Evolutionary conservation across 2,888 invertebrate species (phyloP), one percentile per base, ranked within the genome.

Genomic region (Melieria omissa): DNA sequence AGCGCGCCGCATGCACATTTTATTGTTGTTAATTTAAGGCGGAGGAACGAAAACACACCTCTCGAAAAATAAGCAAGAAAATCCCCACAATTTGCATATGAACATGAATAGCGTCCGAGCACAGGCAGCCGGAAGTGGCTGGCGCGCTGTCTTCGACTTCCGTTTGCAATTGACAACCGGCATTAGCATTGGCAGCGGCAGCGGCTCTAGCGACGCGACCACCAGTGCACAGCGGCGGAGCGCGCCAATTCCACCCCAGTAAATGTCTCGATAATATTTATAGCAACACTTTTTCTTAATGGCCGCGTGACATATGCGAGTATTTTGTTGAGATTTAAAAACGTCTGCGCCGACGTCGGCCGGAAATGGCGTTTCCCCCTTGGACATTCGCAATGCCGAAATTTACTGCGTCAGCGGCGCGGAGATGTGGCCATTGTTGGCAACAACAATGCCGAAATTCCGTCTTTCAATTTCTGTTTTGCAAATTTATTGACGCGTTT

Each of bases 21-120:
- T 83, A 83, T 82, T 82, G 80, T 81, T 81, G 84, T 82, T 81
- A 83, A 82, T 83, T 83, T 82, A 65, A 71, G 29, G 14, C 60
- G 16, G 10, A 61, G 10, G 44, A 16, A 44, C 44, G 45, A 44
- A 8, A 42, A 42, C 61, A 42, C 61, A 45, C 29, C 14, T 9
- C 45, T 61, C 8, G 61, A 29, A 57, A 52, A 60, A 52, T 4
- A 16, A 3, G 49, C 58, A 64, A 63, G 16, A n/a, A 7, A 7
- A 46, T 14, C 6, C 63, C 12, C 12, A n/a, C 55, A 65, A 71
- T 65, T 71, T 65, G 60, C 65, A 71, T 65, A 71, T 69, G 65
- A 69, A 69, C 64, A 61, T 47, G 41, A 49, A 60, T 47, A 49
- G 9, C 46, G 5, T 47, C n/a, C 60, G 16, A 61, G 60, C 60